Base-by-base conservation (phyloP, 2,113 vertebrate genomes). In the Pardalotus punctatus region DNA sequence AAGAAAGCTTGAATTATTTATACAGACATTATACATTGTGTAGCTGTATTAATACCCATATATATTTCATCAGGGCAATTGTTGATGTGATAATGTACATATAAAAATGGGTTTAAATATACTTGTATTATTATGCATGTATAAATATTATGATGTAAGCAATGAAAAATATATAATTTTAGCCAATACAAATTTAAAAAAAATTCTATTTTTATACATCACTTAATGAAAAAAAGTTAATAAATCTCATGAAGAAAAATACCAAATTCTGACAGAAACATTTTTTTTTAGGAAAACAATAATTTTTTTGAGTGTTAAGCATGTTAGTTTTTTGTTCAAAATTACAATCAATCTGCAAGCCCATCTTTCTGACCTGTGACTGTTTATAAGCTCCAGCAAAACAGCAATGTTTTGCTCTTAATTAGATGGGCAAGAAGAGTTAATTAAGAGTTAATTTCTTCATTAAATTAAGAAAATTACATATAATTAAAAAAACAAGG, bases 1-100 rank as follows among this genome's bases (percentile, higher is more conserved):
- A 92, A 86, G 78, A 86, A 93, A 69, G 24, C 29, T 78, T 91
- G 33, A 94, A 66, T 96, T 96, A 89, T 94, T 97, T 83, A 96
- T 54, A 78, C 14, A 81, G 82, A 80, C 56, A 76, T 96, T 87
- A 94, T 85, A 91, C 67, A 67, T 92, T 80, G 71, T 95, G 86
- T 81, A 92, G 42, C 33, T 88, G 54, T 58, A 90, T 93, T 95
- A 95, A 94, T 80, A 88, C 47, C 72, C 72, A 76, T 76, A 87
- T 96, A 70, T 83, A 88, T 93, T 90, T 91, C 81, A 90, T 88
- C 54, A 73, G 57, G 88, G 29, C 25, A 86, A 58, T 90, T 88
- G 54, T 35, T 50, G 35, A 81, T 78, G 35, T 70, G 23, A 45
- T 70, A 88, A 47, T 72, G 76, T 65, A 53, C 23, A 36, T 73